Base-by-base conservation (phyloP, 35 echinoderm and acorn worm genomes). In the Chiridota heheva region DNA sequence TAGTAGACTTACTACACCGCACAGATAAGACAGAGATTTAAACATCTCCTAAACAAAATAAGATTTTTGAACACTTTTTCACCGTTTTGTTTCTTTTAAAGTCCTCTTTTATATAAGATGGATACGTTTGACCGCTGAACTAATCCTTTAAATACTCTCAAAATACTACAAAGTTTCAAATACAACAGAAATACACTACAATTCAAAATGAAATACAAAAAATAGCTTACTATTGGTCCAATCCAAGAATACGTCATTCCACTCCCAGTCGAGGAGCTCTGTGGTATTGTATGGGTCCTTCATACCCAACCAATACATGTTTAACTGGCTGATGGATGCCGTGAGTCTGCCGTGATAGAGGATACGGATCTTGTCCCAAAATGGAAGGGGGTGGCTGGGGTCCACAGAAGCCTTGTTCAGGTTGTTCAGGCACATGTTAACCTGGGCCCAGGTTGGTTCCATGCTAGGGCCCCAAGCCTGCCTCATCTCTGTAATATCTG, bases 301-400 rank as follows among this genome's bases (percentile, higher is more conserved):
- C 31, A 89, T 91, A 7, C 84, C 80, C 40, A 91, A 58, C 94
- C 94, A 97, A 41, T 87, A 69, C 13, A 91, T 71, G 36, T 91
- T 97, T 41, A 86, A 84, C 73, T 91, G 78, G 35, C 91, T 58
- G 18, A 97, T 27, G 0, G 88, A 91, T 8, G 69, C 59, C 13
- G 78, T 86, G 10, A 96, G 88, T 43, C 93, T 82, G 30, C 93
- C 93, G 29, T 96, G 93, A 74, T 91, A 83, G 17, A 96, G 65
- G 31, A 87, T 83, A 26, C 93, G 82, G 66, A 87, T 82, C 84
- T 96, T 96, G 72, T 96, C 93, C 93, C 93, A 96, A 56, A 96
- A 91, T 8, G 93, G 78, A 51, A 96, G 42, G 18, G 83, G 77
- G 22, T 56, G 67, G 83, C 93, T 96, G 40, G 93, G 93, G 57